Conservation (phyloP, 2,113 vertebrate species). For the Anthoscopus minutus region DNA sequence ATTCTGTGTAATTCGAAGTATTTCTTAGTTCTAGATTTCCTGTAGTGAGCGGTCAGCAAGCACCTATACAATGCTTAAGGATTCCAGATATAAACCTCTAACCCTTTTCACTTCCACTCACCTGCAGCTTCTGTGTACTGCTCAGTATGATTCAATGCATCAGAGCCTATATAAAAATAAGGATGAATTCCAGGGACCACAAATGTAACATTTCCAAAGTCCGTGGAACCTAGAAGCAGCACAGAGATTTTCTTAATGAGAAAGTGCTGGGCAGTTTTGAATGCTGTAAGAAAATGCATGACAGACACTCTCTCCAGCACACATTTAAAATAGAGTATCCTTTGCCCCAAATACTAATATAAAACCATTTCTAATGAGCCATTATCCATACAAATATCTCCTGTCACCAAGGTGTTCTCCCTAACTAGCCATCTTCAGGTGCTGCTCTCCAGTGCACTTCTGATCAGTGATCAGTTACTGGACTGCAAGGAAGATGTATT, state of each 20-base stretch:
- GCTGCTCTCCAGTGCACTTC: not conserved
- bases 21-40: not conserved
- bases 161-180: constrained; percentile 83
- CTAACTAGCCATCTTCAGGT: not conserved
- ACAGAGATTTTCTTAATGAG: not conserved
- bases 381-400: not conserved
- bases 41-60: not conserved
- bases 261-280: not conserved
- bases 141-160: constrained; percentile 84
- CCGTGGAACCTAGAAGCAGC: constrained; percentile 78
- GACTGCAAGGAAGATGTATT: not conserved
- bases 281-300: not conserved
- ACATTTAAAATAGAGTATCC: not conserved
- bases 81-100: not conserved
- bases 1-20: not conserved
- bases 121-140: constrained; percentile 83
- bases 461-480: not conserved
- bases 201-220: constrained; percentile 87
- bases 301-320: not conserved
- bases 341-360: not conserved
- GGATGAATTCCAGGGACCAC: constrained; percentile 83
- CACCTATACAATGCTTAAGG: not conserved
- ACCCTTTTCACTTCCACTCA: constrained; percentile 18
- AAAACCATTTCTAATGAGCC: not conserved
- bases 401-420: not conserved